These are phyloP conservation scores for Bombus terrestris DNA, from an alignment of 1,140 invertebrate genomes.

Conservation along the genomic window DNA sequence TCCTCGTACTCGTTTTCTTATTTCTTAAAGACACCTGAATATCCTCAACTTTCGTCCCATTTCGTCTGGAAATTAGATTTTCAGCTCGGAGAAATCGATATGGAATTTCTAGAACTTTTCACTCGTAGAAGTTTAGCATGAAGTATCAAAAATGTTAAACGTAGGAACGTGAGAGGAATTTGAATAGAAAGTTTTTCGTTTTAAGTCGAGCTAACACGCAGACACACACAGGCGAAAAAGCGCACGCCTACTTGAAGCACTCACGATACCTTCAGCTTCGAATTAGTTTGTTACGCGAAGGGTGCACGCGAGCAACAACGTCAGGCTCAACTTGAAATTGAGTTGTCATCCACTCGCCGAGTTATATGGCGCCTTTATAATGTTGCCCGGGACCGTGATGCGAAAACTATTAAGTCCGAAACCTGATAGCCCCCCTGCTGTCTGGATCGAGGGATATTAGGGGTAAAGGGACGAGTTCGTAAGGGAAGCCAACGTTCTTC, in stretches of 20 bases:
- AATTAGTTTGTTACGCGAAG: slow-evolving; percentile 72
- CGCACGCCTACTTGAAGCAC: neutral
- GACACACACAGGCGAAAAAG: neutral
- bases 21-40: neutral
- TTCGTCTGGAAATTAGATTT: neutral
- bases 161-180: neutral
- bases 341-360: slow-evolving; percentile 81
- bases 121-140: neutral
- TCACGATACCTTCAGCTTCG: neutral
- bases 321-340: slow-evolving; percentile 81
- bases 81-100: neutral
- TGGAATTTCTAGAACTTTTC: neutral
- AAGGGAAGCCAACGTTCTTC: neutral
- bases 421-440: slow-evolving; percentile 53
- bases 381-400: slow-evolving; percentile 69
- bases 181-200: neutral
- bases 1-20: neutral
- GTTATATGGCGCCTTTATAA: slow-evolving; percentile 79
- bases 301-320: slow-evolving; percentile 79
- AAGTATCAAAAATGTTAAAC: neutral
- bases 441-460: slow-evolving; percentile 31
- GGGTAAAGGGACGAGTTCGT: neutral
- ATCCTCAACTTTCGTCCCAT: neutral
- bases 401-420: slow-evolving; percentile 77
- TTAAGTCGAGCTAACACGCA: neutral